phyloP scores from a whole-genome alignment of 92 coral and sea anemone genomes.

The Parazoanthus darwini region DNA sequence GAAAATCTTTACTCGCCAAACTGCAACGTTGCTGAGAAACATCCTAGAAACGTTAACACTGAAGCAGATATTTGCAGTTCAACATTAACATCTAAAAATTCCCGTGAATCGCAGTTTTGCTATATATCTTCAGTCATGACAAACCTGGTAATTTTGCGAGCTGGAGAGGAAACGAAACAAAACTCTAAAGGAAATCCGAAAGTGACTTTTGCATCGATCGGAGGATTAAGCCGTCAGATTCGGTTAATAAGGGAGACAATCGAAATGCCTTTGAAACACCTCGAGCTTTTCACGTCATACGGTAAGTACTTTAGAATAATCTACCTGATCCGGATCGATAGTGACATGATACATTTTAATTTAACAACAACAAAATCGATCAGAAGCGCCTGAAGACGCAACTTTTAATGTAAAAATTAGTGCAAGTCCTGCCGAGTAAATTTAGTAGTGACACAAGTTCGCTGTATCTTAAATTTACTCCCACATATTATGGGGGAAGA shows the following conservation, averaged over 20 bases:
- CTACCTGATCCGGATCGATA: neutral
- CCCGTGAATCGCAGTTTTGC: conserved; percentile 36
- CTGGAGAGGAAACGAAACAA: conserved; percentile 30
- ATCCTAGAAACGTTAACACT: neutral
- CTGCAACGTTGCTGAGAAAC: neutral
- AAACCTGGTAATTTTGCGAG: conserved; percentile 57
- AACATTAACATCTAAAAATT: neutral
- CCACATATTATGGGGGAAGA: too few species aligned
- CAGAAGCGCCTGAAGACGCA: too few species aligned
- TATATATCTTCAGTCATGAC: conserved; percentile 83
- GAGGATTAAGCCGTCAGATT: conserved; percentile 86
- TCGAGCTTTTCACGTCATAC: conserved; percentile 74
- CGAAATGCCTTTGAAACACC: conserved; percentile 81
- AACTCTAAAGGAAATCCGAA: conserved; percentile 12
- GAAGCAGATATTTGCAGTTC: neutral
- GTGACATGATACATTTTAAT: too few species aligned
- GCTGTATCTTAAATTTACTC: too few species aligned
- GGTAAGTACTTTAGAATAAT: conserved; percentile 60
- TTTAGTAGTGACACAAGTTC: too few species aligned
- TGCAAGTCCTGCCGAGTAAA: too few species aligned
- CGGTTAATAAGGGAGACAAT: conserved; percentile 86
- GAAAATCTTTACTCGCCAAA: neutral
- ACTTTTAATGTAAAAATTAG: too few species aligned
- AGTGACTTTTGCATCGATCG: conserved; percentile 78
- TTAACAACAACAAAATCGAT: too few species aligned